Base-by-base conservation (phyloP, 1,140 invertebrate genomes). In the Thereuonema tuberculata region DNA sequence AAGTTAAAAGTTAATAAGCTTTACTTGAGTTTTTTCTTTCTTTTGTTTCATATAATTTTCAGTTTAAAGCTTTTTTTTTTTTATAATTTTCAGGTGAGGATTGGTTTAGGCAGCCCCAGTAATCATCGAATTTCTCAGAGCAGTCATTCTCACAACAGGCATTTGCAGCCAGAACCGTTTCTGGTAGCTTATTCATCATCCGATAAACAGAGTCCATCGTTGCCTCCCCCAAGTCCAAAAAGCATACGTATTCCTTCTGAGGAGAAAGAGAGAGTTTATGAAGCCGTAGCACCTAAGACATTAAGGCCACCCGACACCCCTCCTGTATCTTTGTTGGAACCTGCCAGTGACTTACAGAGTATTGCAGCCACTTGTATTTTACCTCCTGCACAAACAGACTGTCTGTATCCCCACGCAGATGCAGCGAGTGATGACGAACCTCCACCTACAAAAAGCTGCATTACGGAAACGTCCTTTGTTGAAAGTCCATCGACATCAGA, bases 281-380 rank as follows among this genome's bases (percentile, higher is more conserved):
- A 55, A 29, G 5, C 53, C 14, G 3, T 64, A 46, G 62, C 69
- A 14, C 69, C 71, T 3, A 71, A 71, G 50, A 63, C 69, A 2
- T 55, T 72, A 20, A 43, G 63, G 47, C 68, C 68, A 52, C 66
- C 68, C n/a, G 60, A 65, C 2, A 63, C 65, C 14, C 71, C 70
- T n/a, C 24, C 67, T 12, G 48, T 69, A 43, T 69, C 68, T 25
- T 66, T 72, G 9, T 37, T 70, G 15, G 23, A 58, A 26, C 5
- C 31, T 14, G 3, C 48, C 3, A 20, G 23, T 24, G 23, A 17
- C 3, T 24, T 50, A 17, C 3, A 50, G 3, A 21, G 23, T 14
- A 12, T 50, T 12, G 48, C 5, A 14, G 48, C 23, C 5, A 20
- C 48, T 9, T 50, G 48, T 50, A 5, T 50, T 5, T 24, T 14